Evolutionary conservation across 2,888 invertebrate genomes (phyloP), one percentile per base, ranked within the genome.

Genomic region (Arctia plantaginis): DNA sequence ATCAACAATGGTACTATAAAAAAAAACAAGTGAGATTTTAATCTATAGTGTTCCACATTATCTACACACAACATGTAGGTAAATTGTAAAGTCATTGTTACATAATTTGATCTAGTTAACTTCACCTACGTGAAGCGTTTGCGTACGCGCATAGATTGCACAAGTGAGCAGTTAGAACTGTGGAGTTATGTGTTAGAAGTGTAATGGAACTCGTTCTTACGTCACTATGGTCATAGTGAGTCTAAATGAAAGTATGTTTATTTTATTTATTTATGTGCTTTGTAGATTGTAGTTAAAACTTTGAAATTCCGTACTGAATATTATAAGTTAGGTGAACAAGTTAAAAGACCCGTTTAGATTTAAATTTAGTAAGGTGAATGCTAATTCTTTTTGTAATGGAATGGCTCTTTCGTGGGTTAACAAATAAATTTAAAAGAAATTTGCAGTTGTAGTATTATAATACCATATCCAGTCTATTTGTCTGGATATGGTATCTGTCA

Each of bases 61-160:
- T 15, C 30, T 62, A 30, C 27, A 41, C 20, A 68, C 18, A 47
- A 68, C 27, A 68, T 68, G 67, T 59, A 44, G 62, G 35, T 62
- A 39, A 27, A 41, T 64, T 39, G 62, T 67, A 47, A 39, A n/a
- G 41, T n/a, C 69, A 59, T 69, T 7, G 33, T 88, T 88, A 87
- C 81, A 84, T 88, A 88, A 88, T 74, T 71, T 72, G 85, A 82
- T 86, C 89, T 81, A 88, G 83, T 87, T 86, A 80, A 77, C 47
- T 65, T 66, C 82, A 82, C 84, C 82, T 85, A 86, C 79, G 76
- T 62, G 69, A 35, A 35, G 23, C 39, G 39, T 59, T 62, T 62
- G 69, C 59, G 76, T 76, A 69, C 64, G 12, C 73, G 33, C 59
- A 62, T 47, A 30, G 33, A 69, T 72, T 73, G 23, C 72, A 77